Evolutionary conservation across 2,797 vertebrate species (phyloP).

Genomic region (Eremophila alpestris): DNA sequence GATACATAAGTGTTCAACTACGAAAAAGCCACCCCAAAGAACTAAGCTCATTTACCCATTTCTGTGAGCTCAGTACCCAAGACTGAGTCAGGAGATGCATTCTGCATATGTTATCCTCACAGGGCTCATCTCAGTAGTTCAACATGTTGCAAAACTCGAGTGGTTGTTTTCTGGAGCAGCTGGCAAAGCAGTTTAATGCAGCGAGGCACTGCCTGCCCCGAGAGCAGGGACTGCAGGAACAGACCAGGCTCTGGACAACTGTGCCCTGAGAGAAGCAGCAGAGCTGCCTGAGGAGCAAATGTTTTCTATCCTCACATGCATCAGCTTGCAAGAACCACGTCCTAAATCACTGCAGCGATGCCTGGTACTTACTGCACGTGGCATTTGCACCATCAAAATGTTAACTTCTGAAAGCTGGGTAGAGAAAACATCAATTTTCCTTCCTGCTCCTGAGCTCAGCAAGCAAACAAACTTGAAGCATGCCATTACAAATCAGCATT

Average conservation of each 20-base stretch:
- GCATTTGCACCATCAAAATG: neutral
- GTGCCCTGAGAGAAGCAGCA: neutral
- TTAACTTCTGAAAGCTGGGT: neutral
- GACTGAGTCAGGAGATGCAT: neutral
- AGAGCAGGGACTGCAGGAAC: neutral
- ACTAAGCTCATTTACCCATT: neutral
- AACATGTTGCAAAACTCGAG: conserved; percentile 26
- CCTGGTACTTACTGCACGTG: neutral
- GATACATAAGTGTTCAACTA: neutral
- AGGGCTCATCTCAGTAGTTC: neutral
- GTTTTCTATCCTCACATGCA: neutral
- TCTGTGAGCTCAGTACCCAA: neutral
- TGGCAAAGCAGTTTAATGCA: conserved; percentile 10
- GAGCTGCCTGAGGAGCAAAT: neutral
- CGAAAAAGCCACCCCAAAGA: neutral
- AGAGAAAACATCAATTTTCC: neutral
- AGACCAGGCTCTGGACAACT: neutral
- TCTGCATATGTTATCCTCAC: neutral
- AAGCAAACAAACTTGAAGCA: neutral
- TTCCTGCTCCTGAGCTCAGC: neutral
- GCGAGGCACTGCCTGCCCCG: neutral
- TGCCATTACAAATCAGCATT: neutral
- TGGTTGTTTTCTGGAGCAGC: conserved; percentile 17
- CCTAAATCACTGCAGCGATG: neutral
- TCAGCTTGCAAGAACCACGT: neutral